Evolutionary conservation across 2,113 vertebrate genomes (phyloP), one percentile per base, ranked within the genome.

Genomic region (Herpetotheres cachinnans): DNA sequence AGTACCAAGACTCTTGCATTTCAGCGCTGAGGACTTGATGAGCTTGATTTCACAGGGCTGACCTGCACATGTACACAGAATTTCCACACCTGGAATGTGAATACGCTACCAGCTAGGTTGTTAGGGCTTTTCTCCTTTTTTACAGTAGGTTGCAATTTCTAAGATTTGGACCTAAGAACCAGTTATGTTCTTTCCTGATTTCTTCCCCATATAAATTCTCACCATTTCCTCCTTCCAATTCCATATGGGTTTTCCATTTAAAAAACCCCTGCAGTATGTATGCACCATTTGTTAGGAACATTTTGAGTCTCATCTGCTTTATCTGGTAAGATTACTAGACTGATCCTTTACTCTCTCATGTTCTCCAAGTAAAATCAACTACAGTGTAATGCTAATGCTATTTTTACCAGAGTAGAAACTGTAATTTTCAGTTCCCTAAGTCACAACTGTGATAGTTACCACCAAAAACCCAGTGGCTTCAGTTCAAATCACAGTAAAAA

Each of bases 121-220:
- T 42, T 40, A 63, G 92, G 66, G 82, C 90, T 93, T 46, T 69
- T 38, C 46, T 83, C 66, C 83, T 92, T 77, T 93, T 90, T 92
- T 89, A 67, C 47, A 77, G 55, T 3, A 80, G 74, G 65, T 26
- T 78, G 86, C 74, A 90, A 79, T 94, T 89, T 93, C 44, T 89
- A 95, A 94, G 86, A 93, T 91, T 86, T 90, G 90, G 52, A 87
- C 84, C 58, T 90, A 95, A 93, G 88, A 95, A 96, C 83, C 81
- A 88, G 65, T 95, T 96, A 77, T 20, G 36, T 93, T 6, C 85
- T 95, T 96, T 94, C 92, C 91, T 59, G 63, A 34, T 65, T 94
- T 92, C 83, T 78, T 61, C 84, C 80, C 62, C 55, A 32, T 71
- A 83, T 65, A 96, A 71, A 90, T 95, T 97, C 93, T 72, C 30